phyloP scores from a whole-genome alignment of 2,888 invertebrate species.

The Athetis lepigone region DNA sequence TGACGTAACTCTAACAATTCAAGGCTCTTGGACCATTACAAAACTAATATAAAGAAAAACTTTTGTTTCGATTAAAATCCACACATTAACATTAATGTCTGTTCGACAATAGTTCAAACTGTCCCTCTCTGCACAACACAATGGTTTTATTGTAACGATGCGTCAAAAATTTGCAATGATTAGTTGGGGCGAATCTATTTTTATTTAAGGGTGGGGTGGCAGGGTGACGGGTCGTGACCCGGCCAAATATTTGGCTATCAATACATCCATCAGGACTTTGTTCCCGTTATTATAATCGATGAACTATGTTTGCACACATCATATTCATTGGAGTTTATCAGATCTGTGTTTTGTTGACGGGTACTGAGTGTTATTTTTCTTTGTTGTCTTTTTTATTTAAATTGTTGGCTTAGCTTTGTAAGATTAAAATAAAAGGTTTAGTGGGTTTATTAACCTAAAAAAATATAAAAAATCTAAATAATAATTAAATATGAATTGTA shows the following conservation, averaged over 20 bases:
- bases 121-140: constrained; percentile 55
- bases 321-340: constrained; percentile 32
- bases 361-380: background rate
- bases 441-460: no score
- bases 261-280: constrained; percentile 54
- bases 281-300: constrained; percentile 60
- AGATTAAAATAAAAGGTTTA: no score
- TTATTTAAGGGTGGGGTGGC: constrained; percentile 69
- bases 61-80: constrained; percentile 47
- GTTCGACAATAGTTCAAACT: constrained; percentile 34
- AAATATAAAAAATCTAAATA: no score
- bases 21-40: background rate
- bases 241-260: constrained; percentile 78
- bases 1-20: background rate
- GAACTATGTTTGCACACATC: constrained; percentile 27
- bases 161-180: constrained; percentile 81
- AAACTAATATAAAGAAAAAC: constrained; percentile 30
- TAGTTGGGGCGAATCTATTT: constrained; percentile 81
- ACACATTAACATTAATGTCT: constrained; percentile 43
- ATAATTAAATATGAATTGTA: no score
- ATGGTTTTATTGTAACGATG: constrained; percentile 70
- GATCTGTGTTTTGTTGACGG: background rate
- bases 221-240: constrained; percentile 79
- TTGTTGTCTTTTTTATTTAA: background rate
- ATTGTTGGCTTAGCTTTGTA: no score